Percentiles rank a stretch among this genome's conserved stretches.
phyloP scores from a whole-genome alignment of 2,888 invertebrate species.

The Ptychoptera albimana region DNA sequence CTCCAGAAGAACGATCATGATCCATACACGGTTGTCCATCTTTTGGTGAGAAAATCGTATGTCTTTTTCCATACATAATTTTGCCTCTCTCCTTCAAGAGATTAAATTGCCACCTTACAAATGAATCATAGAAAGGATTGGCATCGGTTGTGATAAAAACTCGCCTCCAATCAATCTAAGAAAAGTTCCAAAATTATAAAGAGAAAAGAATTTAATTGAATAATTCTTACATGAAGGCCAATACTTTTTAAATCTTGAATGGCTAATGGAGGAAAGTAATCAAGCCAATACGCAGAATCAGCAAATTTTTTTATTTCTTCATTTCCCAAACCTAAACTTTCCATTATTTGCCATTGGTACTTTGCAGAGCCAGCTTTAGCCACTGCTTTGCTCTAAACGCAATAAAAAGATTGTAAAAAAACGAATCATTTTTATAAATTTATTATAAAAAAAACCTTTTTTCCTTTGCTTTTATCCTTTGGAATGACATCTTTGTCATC shows the following conservation, averaged over 20 bases:
- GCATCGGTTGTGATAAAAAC: constrained; percentile 97
- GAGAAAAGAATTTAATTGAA: neutral
- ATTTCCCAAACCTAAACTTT: constrained; percentile 72
- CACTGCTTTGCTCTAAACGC: constrained; percentile 78
- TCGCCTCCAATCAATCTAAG: constrained; percentile 89
- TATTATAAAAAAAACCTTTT: constrained; percentile 38
- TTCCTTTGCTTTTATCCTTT: constrained; percentile 82
- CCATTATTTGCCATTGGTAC: constrained; percentile 99
- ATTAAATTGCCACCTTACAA: constrained; percentile 92
- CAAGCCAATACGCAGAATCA: constrained; percentile 83
- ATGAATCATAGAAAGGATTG: constrained; percentile 95
- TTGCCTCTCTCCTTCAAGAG: constrained; percentile 73
- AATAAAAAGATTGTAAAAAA: constrained; percentile 9
- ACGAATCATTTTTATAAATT: neutral
- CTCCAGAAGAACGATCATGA: constrained; percentile 89
- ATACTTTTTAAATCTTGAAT: constrained; percentile 73
- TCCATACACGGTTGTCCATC: constrained; percentile 99
- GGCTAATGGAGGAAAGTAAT: constrained; percentile 88
- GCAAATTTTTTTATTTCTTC: constrained; percentile 90
- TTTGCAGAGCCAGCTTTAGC: constrained; percentile 82
- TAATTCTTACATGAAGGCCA: constrained; percentile 66
- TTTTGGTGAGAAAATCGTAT: constrained; percentile 89
- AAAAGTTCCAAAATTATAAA: constrained; percentile 11
- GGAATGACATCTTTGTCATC: constrained; percentile 44
- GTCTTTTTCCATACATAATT: constrained; percentile 91